Evolutionary conservation across 2,888 invertebrate genomes (phyloP).

Genomic region (Linnaemya tessellans): DNA sequence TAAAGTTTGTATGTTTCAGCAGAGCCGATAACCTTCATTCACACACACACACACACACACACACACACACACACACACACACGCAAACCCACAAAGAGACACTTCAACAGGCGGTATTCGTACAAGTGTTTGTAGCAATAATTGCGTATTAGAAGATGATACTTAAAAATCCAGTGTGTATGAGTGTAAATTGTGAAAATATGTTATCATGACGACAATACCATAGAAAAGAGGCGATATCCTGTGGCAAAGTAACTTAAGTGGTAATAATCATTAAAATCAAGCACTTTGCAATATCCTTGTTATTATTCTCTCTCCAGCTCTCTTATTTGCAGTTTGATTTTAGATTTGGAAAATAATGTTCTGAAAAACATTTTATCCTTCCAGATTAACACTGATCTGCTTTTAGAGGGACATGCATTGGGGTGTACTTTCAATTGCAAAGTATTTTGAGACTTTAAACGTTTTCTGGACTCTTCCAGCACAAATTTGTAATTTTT

Average conservation of each 20-base stretch:
- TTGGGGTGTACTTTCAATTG: conserved; percentile 5
- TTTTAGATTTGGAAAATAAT: not conserved
- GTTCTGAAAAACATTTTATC: not conserved
- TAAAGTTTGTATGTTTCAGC: conserved; percentile 20
- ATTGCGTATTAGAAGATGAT: conserved; percentile 9
- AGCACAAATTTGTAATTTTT: not conserved
- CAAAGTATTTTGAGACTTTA: not conserved
- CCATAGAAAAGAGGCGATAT: not conserved
- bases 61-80: not conserved
- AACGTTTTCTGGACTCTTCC: not conserved
- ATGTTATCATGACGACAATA: conserved; percentile 42
- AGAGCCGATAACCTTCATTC: conserved; percentile 12
- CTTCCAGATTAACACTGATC: conserved; percentile 3
- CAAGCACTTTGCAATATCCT: conserved; percentile 50
- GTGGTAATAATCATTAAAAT: conserved; percentile 43
- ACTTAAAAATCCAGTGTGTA: conserved; percentile 34
- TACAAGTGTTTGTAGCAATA: not conserved
- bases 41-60: not conserved
- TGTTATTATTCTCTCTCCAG: not conserved
- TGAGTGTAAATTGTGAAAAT: conserved; percentile 42
- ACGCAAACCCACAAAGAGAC: not conserved
- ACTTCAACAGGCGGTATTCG: conserved; percentile 4
- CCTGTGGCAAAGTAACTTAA: conserved; percentile 1
- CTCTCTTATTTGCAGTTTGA: not conserved
- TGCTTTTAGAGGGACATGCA: not conserved